Conservation (phyloP, 2,888 invertebrate species). For the Endotricha flammealis region DNA sequence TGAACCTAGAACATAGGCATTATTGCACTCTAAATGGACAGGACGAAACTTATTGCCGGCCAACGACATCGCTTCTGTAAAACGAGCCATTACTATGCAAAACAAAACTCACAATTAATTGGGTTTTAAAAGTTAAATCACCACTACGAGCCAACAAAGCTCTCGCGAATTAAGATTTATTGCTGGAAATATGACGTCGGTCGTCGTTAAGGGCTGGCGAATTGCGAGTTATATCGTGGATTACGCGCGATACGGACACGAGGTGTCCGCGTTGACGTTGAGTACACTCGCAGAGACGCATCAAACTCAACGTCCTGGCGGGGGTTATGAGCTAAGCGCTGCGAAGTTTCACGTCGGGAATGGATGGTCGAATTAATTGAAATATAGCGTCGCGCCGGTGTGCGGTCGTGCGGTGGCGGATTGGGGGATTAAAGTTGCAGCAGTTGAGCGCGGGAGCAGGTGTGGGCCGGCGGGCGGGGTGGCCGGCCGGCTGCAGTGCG, state of each 20-base stretch:
- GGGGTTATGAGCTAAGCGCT: conserved; percentile 56
- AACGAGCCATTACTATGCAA: conserved; percentile 55
- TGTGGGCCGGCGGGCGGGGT: conserved; percentile 33
- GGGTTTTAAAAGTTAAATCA: conserved; percentile 49
- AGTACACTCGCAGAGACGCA: conserved; percentile 33
- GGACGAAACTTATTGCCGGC: conserved; percentile 41
- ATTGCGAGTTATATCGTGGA: conserved; percentile 21
- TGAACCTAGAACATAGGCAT: conserved; percentile 43
- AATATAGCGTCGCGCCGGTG: conserved; percentile 68
- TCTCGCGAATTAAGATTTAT: conserved; percentile 41
- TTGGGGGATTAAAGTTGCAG: conserved; percentile 72
- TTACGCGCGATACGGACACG: conserved; percentile 21
- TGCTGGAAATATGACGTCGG: conserved; percentile 32
- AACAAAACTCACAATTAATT: conserved; percentile 57
- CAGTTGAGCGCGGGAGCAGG: conserved; percentile 57
- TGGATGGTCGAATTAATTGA: conserved; percentile 73
- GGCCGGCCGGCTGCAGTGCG: conserved; percentile 41
- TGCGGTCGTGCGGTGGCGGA: conserved; percentile 63
- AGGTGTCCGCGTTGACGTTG: conserved; percentile 23
- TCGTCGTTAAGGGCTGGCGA: conserved; percentile 23
- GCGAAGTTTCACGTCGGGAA: conserved; percentile 56
- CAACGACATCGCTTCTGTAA: conserved; percentile 30
- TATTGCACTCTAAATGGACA: conserved; percentile 44
- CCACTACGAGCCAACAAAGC: conserved; percentile 37
- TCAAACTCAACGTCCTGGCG: conserved; percentile 27